A percentile compares a stretch with the other conserved stretches of the same genome.
phyloP scores from a whole-genome alignment of 1,140 invertebrate species.

The Drosophila pruinosa region DNA sequence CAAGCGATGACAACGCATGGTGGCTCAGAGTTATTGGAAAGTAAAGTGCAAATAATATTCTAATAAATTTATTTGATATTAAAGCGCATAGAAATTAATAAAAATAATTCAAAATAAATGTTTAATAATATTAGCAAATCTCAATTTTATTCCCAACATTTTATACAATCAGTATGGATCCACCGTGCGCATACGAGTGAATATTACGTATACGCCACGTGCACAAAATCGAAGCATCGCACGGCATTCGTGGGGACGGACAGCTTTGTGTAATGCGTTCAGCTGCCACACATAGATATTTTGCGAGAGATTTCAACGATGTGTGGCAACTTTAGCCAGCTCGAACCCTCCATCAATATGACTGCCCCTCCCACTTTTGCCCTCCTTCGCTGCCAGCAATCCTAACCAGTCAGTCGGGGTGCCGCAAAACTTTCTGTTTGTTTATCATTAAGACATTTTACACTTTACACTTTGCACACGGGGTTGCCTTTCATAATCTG shows the following conservation, averaged over 20 bases:
- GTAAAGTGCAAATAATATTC: background rate
- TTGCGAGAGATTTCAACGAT: constrained; percentile 44
- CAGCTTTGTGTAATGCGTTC: constrained; percentile 20
- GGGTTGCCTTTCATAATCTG: constrained; percentile 74
- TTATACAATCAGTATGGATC: too few relatives aligned
- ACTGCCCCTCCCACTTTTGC: background rate
- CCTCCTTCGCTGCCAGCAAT: constrained; percentile 18
- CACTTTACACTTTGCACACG: constrained; percentile 59
- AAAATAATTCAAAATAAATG: too few relatives aligned
- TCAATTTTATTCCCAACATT: too few relatives aligned
- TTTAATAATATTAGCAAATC: too few relatives aligned
- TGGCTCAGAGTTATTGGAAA: constrained; percentile 4
- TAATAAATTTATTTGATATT: background rate
- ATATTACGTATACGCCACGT: constrained; percentile 71
- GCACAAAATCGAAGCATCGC: constrained; percentile 37
- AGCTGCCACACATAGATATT: constrained; percentile 34
- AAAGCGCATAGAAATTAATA: background rate
- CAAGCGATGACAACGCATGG: constrained; percentile 45
- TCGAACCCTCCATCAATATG: constrained; percentile 41
- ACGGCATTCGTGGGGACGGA: constrained; percentile 40
- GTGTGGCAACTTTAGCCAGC: constrained; percentile 39
- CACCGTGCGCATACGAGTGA: constrained; percentile 41
- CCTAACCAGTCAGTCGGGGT: constrained; percentile 53
- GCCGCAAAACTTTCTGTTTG: constrained; percentile 75
- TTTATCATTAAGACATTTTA: constrained; percentile 81